Percentiles rank a stretch among this genome's conserved stretches.
phyloP scores from a whole-genome alignment of 2,113 vertebrate species.

The Dipodomys ordii region DNA sequence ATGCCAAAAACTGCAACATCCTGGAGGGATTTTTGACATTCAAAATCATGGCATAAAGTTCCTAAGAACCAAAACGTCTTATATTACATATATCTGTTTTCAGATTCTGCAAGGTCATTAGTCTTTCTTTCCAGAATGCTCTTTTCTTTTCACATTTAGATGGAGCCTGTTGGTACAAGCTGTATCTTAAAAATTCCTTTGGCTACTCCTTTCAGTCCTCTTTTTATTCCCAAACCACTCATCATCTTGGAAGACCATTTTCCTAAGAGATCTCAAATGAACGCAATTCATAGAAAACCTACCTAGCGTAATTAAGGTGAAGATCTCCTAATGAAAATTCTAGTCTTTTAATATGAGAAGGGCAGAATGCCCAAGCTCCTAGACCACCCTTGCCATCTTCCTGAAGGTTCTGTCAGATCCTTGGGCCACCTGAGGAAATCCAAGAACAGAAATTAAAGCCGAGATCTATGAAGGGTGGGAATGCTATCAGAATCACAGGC shows the following conservation, averaged over 20 bases:
- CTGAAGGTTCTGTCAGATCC: neutral
- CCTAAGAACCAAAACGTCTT: neutral
- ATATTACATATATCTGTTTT: neutral
- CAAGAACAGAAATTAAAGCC: neutral
- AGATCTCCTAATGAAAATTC: neutral
- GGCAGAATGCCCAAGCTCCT: fast-evolving
- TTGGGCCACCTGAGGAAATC: neutral
- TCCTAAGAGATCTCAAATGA: neutral
- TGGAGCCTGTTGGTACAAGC: neutral
- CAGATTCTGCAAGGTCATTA: too few relatives aligned
- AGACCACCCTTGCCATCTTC: neutral
- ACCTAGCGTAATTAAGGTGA: neutral
- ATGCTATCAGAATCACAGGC: neutral
- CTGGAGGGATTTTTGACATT: neutral
- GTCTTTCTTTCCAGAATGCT: neutral
- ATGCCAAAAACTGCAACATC: neutral
- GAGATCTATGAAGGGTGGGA: neutral
- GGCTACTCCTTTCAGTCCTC: neutral
- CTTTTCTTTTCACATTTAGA: neutral
- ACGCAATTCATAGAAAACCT: neutral
- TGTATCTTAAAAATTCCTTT: neutral
- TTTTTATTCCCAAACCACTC: neutral
- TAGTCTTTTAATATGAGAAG: neutral
- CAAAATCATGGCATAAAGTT: neutral
- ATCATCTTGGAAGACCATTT: neutral